These are phyloP conservation scores for Drosophila varians DNA, from an alignment of 1,140 invertebrate genomes.

Conservation along the genomic window DNA sequence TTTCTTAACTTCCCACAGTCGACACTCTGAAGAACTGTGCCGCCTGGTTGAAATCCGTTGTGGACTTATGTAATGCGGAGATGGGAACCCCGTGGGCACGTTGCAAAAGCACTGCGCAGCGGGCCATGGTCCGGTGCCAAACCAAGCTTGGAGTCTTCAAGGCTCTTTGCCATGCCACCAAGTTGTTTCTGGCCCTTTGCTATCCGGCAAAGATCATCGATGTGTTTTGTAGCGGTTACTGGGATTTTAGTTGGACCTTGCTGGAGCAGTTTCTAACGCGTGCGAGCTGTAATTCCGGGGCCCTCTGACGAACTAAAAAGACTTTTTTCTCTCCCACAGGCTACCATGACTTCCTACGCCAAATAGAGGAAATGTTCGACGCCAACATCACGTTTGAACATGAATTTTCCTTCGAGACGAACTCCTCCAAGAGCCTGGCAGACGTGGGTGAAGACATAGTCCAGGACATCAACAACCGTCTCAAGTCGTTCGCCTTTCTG, in stretches of 20 bases:
- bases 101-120: slow-evolving; percentile 86
- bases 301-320: neutral
- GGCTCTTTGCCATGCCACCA: slow-evolving; percentile 87
- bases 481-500: slow-evolving; percentile 82
- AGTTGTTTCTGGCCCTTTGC: slow-evolving; percentile 86
- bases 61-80: slow-evolving; percentile 89
- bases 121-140: slow-evolving; percentile 86
- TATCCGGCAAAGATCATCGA: slow-evolving; percentile 87
- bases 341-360: slow-evolving; percentile 73
- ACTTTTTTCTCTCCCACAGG: neutral
- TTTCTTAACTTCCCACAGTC: slow-evolving; percentile 83
- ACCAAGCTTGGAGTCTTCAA: slow-evolving; percentile 85
- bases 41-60: slow-evolving; percentile 88
- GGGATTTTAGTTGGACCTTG: slow-evolving; percentile 86
- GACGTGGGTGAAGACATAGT: slow-evolving; percentile 86
- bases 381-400: slow-evolving; percentile 88
- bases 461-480: slow-evolving; percentile 85
- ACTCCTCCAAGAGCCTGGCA: slow-evolving; percentile 84
- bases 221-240: slow-evolving; percentile 87
- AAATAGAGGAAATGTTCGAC: slow-evolving; percentile 88
- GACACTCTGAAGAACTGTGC: slow-evolving; percentile 87
- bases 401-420: slow-evolving; percentile 87
- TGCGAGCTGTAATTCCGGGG: neutral
- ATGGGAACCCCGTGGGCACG: slow-evolving; percentile 87
- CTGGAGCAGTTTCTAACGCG: slow-evolving; percentile 84